Percentiles rank a stretch among this genome's conserved stretches.
Evolutionary conservation across 2,113 vertebrate species (phyloP).

Genomic region (Gavia stellata): DNA sequence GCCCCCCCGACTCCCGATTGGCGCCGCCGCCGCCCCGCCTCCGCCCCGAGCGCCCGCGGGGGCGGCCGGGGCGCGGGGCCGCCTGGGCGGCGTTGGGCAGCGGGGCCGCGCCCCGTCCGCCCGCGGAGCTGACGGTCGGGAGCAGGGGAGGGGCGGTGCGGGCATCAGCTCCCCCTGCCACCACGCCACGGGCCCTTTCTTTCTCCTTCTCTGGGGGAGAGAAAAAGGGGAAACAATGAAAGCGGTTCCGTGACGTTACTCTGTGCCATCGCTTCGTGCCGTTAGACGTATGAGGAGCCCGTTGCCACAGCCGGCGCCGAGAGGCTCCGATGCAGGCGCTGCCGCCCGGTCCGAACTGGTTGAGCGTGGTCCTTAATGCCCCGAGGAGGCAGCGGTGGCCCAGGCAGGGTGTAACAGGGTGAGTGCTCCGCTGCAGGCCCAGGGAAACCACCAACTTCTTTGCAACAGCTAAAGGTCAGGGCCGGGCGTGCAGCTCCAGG

Average conservation of each 20-base stretch:
- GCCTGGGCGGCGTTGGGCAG: background rate
- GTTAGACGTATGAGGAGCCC: background rate
- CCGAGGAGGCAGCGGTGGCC: background rate
- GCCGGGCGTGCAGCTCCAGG: background rate
- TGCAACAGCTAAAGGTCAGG: background rate
- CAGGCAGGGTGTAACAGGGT: background rate
- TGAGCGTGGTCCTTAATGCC: rapidly evolving
- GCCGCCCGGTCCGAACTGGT: background rate
- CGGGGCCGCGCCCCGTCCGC: background rate
- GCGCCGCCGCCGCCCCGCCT: background rate
- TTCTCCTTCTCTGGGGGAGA: too few species aligned
- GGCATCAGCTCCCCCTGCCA: background rate
- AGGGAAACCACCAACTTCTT: background rate
- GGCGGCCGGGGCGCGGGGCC: background rate
- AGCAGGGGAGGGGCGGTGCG: background rate
- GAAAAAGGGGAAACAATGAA: background rate
- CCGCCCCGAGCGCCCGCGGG: background rate
- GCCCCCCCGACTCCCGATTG: slow-evolving; percentile 19
- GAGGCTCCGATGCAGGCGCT: background rate
- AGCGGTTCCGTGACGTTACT: background rate
- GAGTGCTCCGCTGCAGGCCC: background rate
- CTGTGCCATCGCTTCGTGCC: background rate
- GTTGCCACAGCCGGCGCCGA: background rate
- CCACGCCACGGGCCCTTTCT: background rate
- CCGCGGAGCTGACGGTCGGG: background rate